Conservation (phyloP, 2,797 vertebrate species). For the Setipinna tenuifilis region DNA sequence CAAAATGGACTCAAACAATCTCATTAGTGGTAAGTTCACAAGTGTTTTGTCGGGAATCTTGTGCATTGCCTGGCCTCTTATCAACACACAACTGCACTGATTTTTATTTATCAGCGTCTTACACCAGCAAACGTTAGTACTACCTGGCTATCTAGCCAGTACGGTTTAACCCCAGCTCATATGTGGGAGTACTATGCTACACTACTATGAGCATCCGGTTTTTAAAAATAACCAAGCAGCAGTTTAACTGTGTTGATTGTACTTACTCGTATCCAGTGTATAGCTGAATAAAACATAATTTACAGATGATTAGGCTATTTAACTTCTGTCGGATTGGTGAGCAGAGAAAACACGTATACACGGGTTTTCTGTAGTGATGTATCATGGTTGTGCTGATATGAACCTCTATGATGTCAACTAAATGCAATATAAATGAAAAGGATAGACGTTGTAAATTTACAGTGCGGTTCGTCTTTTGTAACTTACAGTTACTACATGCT, state of each 20-base stretch:
- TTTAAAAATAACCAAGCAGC: not conserved
- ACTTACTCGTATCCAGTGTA: not conserved
- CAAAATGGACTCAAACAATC: conserved; percentile 75
- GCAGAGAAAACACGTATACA: not conserved
- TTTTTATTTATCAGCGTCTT: not conserved
- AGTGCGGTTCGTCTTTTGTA: not conserved
- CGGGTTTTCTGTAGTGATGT: not conserved
- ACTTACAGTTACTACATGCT: not conserved
- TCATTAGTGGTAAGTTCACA: conserved; percentile 75
- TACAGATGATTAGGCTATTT: not conserved
- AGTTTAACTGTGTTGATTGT: not conserved
- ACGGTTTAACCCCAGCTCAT: not conserved
- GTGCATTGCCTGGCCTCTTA: conserved; percentile 3
- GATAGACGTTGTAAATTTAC: not conserved
- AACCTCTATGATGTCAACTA: not conserved
- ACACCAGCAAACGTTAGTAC: not conserved
- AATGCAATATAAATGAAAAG: not conserved
- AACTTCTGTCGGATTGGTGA: not conserved
- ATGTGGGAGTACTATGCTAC: not conserved
- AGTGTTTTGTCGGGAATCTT: not conserved
- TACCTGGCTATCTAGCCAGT: not conserved
- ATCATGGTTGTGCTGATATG: not conserved
- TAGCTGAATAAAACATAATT: not conserved
- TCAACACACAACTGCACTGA: conserved; percentile 4
- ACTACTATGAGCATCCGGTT: not conserved